Base-by-base conservation (phyloP, 2,888 invertebrate species). In the Flabesymbios commensalis region DNA sequence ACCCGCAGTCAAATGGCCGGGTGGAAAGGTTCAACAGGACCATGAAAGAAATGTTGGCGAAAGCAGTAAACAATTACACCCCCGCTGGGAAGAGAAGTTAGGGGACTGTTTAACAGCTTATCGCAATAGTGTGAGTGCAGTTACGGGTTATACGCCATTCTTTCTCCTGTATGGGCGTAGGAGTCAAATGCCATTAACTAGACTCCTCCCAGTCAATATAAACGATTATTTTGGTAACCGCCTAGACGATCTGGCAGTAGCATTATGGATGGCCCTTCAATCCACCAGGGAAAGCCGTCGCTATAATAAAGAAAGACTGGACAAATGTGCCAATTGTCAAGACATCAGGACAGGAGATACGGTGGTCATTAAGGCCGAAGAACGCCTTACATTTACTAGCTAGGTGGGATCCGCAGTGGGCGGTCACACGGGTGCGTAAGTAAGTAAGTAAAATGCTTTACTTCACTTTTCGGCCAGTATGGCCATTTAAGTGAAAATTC, bases 391-490 rank as follows among this genome's bases (percentile, higher is more conserved):
- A 31, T 19, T 57, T 1, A 57, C 33, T 22, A 4, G 54, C 53
- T 3, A n/a, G 45, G 5, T 59, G 59, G 54, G 59, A 59, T 39
- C 59, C 59, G 14, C 59, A 42, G 7, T 57, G 49, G 47, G 10
- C 19, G 32, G 48, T 57, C n/a, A 48, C 49, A 2, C n/a, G 48
- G 10, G 28, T 19, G 29, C 31, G 32, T n/a, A n/a, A n/a, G n/a
- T n/a, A n/a, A n/a, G n/a, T n/a, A n/a, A n/a, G n/a, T n/a, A n/a
- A n/a, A n/a, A n/a, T n/a, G n/a, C n/a, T n/a, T n/a, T n/a, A n/a
- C n/a, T n/a, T n/a, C n/a, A n/a, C n/a, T n/a, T n/a, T n/a, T n/a
- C n/a, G n/a, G n/a, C n/a, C n/a, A n/a, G n/a, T n/a, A n/a, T n/a
- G n/a, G n/a, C n/a, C n/a, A n/a, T n/a, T n/a, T n/a, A n/a, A n/a